A percentile compares a stretch with the other conserved stretches of the same genome.
phyloP scores from a whole-genome alignment of 1,140 invertebrate genomes.

The Pseudomyrmex concolor region DNA sequence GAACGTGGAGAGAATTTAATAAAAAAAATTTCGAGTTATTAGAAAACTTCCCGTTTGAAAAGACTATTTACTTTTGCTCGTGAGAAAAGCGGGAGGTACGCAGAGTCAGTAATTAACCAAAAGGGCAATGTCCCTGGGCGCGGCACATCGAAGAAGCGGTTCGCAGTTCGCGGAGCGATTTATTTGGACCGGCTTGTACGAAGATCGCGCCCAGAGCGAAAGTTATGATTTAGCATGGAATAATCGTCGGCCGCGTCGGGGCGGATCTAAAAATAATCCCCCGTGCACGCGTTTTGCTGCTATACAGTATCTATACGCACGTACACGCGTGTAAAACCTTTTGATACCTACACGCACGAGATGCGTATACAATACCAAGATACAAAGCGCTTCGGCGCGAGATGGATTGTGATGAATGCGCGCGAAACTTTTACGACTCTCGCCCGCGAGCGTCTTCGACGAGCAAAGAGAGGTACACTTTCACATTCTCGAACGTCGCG shows the following conservation, averaged over 20 bases:
- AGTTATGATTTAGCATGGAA: conserved; percentile 77
- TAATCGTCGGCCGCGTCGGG: conserved; percentile 62
- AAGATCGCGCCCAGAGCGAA: conserved; percentile 55
- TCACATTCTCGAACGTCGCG: conserved; percentile 50
- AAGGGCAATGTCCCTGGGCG: background rate
- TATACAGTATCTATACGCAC: conserved; percentile 34
- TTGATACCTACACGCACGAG: conserved; percentile 9
- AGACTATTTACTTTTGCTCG: conserved; percentile 10
- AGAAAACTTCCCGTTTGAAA: conserved; percentile 7
- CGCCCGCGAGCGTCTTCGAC: conserved; percentile 15
- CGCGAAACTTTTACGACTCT: conserved; percentile 54
- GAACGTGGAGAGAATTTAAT: background rate
- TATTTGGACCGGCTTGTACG: conserved; percentile 46
- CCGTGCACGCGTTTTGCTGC: conserved; percentile 62
- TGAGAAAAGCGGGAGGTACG: background rate
- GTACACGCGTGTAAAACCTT: conserved; percentile 37
- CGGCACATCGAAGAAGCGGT: conserved; percentile 7
- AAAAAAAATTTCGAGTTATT: conserved; percentile 25
- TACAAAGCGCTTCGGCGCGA: conserved; percentile 47
- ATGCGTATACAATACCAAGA: conserved; percentile 66
- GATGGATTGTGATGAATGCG: conserved; percentile 57
- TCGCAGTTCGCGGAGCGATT: conserved; percentile 50
- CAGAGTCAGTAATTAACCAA: conserved; percentile 20
- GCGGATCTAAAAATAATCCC: conserved; percentile 71
- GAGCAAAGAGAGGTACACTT: conserved; percentile 31